Percentiles rank a stretch among this genome's conserved stretches.
Conservation (phyloP, 2,888 invertebrate genomes). For the Brassicogethes aeneus region DNA sequence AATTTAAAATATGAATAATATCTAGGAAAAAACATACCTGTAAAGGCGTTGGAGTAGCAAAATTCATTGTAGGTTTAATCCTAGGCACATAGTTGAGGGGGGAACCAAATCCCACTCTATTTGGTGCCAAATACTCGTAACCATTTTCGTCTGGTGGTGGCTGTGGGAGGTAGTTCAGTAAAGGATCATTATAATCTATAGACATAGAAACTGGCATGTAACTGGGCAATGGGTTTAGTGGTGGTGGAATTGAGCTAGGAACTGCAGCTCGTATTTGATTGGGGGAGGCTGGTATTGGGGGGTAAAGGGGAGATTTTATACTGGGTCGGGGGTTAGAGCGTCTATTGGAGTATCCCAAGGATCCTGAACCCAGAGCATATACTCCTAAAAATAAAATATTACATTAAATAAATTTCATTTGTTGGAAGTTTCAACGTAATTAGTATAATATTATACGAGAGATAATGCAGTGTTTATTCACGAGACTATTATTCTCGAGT, state of each 20-base stretch:
- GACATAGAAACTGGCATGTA: conserved; percentile 2
- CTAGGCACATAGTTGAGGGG: conserved; percentile 19
- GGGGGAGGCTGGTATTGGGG: conserved; percentile 27
- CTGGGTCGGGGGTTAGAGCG: conserved; percentile 26
- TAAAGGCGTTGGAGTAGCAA: conserved; percentile 24
- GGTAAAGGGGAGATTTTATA: conserved; percentile 23
- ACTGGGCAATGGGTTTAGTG: not conserved
- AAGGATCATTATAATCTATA: conserved; percentile 15
- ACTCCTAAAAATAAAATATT: conserved; percentile 26
- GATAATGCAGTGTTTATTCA: too few species aligned
- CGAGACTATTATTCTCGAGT: too few species aligned
- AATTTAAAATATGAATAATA: too few species aligned
- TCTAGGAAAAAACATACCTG: too few species aligned
- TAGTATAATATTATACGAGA: too few species aligned
- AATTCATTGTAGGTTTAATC: conserved; percentile 23
- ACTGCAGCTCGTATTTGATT: conserved; percentile 31
- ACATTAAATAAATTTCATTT: not conserved
- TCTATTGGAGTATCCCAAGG: conserved; percentile 32
- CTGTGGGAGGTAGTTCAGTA: conserved; percentile 4
- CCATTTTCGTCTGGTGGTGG: conserved; percentile 16
- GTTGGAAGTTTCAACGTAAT: too few species aligned
- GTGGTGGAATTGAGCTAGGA: conserved; percentile 15
- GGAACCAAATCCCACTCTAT: conserved; percentile 24
- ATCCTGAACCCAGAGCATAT: conserved; percentile 36
- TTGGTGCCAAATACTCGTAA: conserved; percentile 27